Conservation (phyloP, 2,113 vertebrate genomes). For the Clupea harengus region DNA sequence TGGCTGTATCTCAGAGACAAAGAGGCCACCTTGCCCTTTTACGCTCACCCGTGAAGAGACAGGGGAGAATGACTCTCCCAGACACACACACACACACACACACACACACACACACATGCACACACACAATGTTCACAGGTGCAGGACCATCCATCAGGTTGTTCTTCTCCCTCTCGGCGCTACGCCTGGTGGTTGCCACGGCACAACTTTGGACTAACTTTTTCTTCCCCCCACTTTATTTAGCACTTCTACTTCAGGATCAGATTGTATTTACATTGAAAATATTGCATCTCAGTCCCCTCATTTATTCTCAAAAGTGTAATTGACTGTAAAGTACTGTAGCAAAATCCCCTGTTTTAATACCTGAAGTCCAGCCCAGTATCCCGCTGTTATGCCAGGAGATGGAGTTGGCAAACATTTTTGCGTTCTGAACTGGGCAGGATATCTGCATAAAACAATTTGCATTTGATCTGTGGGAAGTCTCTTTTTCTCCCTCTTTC, state of each 20-base stretch:
- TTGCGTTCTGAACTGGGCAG: background rate
- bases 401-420: background rate
- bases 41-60: background rate
- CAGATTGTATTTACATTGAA: background rate
- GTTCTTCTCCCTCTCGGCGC: background rate
- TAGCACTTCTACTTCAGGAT: background rate
- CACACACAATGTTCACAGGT: background rate
- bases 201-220: background rate
- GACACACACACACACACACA: background rate
- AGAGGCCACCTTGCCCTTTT: constrained; percentile 10
- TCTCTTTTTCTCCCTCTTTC: background rate
- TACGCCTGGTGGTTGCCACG: background rate
- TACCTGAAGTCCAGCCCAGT: background rate
- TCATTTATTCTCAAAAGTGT: background rate
- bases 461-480: background rate
- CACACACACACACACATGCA: constrained; percentile 3
- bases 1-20: constrained; percentile 25
- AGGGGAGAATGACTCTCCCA: background rate
- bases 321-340: background rate
- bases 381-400: background rate
- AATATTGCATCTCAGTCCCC: background rate
- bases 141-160: background rate
- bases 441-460: background rate
- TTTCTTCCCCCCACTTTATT: background rate
- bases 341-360: background rate